Conservation (phyloP, 2,888 invertebrate genomes). For the Mongoloraphidia duomilia region DNA sequence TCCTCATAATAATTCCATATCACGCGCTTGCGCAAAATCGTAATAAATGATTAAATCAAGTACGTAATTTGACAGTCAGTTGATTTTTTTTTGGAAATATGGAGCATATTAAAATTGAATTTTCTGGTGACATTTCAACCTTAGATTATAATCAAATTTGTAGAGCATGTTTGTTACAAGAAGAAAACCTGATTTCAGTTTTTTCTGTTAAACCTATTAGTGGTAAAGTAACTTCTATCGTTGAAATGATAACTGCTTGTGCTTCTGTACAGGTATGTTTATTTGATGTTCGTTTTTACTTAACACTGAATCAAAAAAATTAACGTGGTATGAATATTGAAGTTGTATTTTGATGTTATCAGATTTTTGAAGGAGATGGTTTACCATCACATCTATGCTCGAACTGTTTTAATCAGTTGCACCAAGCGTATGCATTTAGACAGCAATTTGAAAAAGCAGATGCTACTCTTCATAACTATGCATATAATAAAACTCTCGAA, state of each 20-base stretch:
- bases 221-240: slow-evolving; percentile 21
- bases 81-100: no score
- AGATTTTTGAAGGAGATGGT: not conserved
- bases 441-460: not conserved
- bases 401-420: not conserved
- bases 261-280: slow-evolving; percentile 21
- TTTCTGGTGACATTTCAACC: not conserved
- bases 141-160: slow-evolving; percentile 23
- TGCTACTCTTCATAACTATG: not conserved
- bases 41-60: no score
- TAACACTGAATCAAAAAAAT: no score
- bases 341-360: not conserved
- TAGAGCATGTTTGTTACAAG: slow-evolving; percentile 27
- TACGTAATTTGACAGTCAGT: no score
- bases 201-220: slow-evolving; percentile 22
- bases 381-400: not conserved
- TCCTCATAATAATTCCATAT: no score
- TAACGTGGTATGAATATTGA: slow-evolving; percentile 18
- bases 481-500: not conserved
- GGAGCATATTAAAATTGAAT: no score
- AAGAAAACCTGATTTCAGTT: slow-evolving; percentile 23
- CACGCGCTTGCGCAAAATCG: no score
- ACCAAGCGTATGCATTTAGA: slow-evolving; percentile 1
- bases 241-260: slow-evolving; percentile 30
- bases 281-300: no score